Percentiles rank a stretch among this genome's conserved stretches.
Conservation (phyloP, 2,797 vertebrate species). For the Ambastaia sidthimunki region DNA sequence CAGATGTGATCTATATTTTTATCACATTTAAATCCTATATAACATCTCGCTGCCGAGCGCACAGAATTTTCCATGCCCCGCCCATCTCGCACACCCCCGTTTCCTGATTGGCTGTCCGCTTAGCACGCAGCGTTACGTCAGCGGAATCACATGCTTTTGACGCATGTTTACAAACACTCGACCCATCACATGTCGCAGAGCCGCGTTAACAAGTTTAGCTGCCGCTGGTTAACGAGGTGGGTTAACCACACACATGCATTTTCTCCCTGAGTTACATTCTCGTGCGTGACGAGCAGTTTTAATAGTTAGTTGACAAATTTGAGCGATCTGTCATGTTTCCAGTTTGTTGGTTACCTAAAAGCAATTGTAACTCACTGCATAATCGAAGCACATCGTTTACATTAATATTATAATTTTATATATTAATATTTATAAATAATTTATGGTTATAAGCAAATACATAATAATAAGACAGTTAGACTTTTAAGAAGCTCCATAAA, state of each 20-base stretch:
- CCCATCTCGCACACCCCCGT: constrained; percentile 80
- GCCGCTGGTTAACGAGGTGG: background rate
- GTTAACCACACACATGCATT: no score
- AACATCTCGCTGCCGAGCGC: constrained; percentile 56
- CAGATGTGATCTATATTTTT: constrained; percentile 20
- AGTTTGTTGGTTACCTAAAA: background rate
- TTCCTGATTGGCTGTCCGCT: constrained; percentile 68
- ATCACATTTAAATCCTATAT: constrained; percentile 35
- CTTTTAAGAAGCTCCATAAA: no score
- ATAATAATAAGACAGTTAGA: no score
- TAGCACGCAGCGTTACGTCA: constrained; percentile 58
- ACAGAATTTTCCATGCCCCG: constrained; percentile 74
- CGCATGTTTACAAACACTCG: constrained; percentile 83
- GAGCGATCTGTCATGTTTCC: constrained; percentile 11
- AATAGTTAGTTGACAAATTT: background rate
- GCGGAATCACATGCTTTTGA: constrained; percentile 76
- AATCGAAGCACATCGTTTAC: no score
- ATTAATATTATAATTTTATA: no score
- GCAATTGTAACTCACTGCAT: no score
- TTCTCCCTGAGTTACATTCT: background rate
- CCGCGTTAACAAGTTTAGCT: constrained; percentile 37
- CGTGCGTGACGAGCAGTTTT: background rate
- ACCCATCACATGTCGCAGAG: constrained; percentile 61
- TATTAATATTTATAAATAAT: no score
- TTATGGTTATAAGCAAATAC: no score